A percentile compares a stretch with the other conserved stretches of the same genome.
These are phyloP conservation scores for Lycia hirtaria DNA, from an alignment of 2,888 invertebrate genomes.

Conservation along the genomic window DNA sequence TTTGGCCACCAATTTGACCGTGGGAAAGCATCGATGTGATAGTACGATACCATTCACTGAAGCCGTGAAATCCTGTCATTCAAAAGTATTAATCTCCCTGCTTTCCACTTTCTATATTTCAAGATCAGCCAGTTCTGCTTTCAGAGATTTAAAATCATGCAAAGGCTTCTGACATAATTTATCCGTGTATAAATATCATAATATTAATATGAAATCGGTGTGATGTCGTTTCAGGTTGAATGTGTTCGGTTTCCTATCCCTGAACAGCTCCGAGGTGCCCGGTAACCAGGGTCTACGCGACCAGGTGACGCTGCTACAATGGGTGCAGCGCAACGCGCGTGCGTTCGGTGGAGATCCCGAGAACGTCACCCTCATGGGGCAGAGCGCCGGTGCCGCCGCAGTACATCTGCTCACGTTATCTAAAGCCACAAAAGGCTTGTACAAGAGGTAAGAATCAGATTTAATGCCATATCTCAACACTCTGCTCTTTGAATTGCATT, in stretches of 20 bases:
- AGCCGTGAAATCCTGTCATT: no score
- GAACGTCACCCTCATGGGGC: conserved; percentile 72
- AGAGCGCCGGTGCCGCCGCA: conserved; percentile 71
- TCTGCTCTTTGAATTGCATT: neutral
- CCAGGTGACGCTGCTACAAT: conserved; percentile 68
- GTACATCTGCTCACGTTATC: conserved; percentile 69
- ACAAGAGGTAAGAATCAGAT: conserved; percentile 55
- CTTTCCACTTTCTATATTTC: neutral
- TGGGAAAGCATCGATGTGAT: no score
- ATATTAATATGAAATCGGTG: neutral
- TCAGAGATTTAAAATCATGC: no score
- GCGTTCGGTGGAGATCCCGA: conserved; percentile 73
- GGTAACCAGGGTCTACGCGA: conserved; percentile 81
- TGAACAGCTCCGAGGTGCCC: conserved; percentile 65
- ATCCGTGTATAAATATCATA: neutral
- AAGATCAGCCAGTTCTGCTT: no score
- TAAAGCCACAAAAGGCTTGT: conserved; percentile 64
- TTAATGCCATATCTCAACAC: neutral
- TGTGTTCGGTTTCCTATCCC: conserved; percentile 75
- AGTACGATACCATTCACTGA: no score
- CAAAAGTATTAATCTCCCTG: no score
- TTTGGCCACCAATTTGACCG: no score
- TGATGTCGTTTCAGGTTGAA: conserved; percentile 63
- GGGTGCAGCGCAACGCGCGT: conserved; percentile 70
- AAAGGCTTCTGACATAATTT: neutral